Conservation (phyloP, 2,888 invertebrate species). For the Deladenus siricidicola region DNA sequence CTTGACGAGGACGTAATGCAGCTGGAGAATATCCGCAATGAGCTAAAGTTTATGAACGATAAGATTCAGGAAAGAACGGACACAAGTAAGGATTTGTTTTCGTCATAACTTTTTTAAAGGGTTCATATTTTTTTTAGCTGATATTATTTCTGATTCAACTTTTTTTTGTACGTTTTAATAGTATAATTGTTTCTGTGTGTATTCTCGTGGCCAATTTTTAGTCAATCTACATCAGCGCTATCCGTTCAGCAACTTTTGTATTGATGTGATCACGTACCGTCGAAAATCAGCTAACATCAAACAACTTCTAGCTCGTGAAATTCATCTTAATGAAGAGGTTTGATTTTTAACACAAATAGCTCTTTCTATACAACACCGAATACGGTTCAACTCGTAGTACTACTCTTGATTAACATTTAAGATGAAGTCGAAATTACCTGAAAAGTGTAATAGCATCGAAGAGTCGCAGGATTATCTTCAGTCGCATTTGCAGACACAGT, state of each 20-base stretch:
- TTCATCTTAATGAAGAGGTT: neutral
- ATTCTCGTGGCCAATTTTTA: too few relatives aligned
- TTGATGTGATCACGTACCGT: neutral
- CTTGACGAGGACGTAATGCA: neutral
- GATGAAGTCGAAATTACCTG: neutral
- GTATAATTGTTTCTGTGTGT: too few relatives aligned
- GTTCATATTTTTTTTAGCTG: too few relatives aligned
- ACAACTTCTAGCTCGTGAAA: neutral
- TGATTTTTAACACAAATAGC: too few relatives aligned
- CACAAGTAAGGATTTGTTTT: neutral
- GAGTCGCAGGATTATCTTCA: too few relatives aligned
- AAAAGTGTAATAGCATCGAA: too few relatives aligned
- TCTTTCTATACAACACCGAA: too few relatives aligned
- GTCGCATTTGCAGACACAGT: neutral
- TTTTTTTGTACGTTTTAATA: too few relatives aligned
- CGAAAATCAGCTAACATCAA: neutral
- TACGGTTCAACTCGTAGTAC: too few relatives aligned
- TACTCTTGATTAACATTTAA: neutral
- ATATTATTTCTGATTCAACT: too few relatives aligned
- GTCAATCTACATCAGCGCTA: neutral
- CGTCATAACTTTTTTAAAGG: too few relatives aligned
- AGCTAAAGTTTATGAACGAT: neutral
- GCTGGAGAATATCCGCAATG: neutral
- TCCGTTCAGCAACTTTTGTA: neutral
- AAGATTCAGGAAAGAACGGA: neutral